phyloP scores from a whole-genome alignment of 37 sponge, comb jelly and placozoan species.

The Theonella swinhoei region DNA sequence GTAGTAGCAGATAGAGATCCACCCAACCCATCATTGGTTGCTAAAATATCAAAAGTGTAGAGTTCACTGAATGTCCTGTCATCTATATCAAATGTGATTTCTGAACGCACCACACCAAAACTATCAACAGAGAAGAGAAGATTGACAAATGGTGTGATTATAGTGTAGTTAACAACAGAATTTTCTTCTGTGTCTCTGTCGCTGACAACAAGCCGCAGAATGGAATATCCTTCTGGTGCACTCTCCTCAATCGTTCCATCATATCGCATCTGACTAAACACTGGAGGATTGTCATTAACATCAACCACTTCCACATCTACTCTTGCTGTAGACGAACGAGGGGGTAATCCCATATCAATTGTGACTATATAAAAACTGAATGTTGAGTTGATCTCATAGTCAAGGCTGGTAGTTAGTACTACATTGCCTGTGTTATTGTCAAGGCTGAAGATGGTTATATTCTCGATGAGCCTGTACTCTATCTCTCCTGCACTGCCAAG shows the following conservation, averaged over 20 bases:
- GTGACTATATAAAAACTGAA: conserved; percentile 6
- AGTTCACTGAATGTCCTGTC: not conserved
- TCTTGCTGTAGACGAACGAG: conserved; percentile 8
- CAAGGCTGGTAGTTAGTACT: conserved; percentile 10
- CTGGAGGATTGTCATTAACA: conserved; percentile 54
- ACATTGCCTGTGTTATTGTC: conserved; percentile 47
- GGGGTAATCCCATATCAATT: conserved; percentile 49
- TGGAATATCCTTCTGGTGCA: conserved; percentile 18
- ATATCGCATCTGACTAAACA: conserved; percentile 37
- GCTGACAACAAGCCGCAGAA: conserved; percentile 18
- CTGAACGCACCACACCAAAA: conserved; percentile 28
- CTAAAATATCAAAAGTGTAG: conserved; percentile 36
- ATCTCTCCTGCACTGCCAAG: conserved; percentile 18
- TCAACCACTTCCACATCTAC: conserved; percentile 42
- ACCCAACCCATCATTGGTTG: conserved; percentile 42
- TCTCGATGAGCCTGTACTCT: conserved; percentile 9
- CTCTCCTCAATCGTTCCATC: conserved; percentile 35
- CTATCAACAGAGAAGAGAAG: conserved; percentile 35
- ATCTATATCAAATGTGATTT: conserved; percentile 52
- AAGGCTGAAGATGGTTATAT: conserved; percentile 20
- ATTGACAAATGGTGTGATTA: conserved; percentile 21
- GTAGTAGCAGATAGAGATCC: conserved; percentile 27
- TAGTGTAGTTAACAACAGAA: conserved; percentile 16
- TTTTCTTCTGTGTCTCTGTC: conserved; percentile 60
- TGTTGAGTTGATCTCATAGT: conserved; percentile 30